Evolutionary conservation across 2,113 vertebrate species (phyloP), one percentile per base, ranked within the genome.

Genomic region (Odobenus rosmarus): DNA sequence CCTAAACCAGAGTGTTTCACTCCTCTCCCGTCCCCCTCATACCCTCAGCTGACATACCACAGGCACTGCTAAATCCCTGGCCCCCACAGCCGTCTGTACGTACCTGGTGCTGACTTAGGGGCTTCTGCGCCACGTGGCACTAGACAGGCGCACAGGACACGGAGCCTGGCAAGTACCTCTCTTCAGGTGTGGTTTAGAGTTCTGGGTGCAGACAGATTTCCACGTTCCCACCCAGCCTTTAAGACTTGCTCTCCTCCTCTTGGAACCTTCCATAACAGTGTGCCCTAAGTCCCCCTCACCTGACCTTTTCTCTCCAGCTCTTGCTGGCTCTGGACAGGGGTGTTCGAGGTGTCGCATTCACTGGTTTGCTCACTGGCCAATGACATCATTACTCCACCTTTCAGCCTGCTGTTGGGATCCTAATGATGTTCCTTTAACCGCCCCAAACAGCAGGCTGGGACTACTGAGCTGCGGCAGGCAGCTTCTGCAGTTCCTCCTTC

Each of bases 351-450:
- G 79, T 51, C 77, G 88, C 28, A 51, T 79, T 96, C 81, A 90
- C 88, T 92, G 49, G 82, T 61, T 85, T 77, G 49, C 88, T 96
- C 71, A 51, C 14, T 95, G 88, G 7, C 83, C 96, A 93, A 96
- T 53, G 71, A 82, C 77, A 16, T 95, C 61, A 80, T 96, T 80
- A 23, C 64, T 88, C 77, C 71, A 9, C 89, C 79, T 97, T 95
- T 96, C 91, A 96, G 76, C 74, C 96, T 95, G 67, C 93, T 88
- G 55, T 96, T 96, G 59, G 67, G 88, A 89, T 87, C 92, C 26
- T 88, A 93, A n/a, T 53, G 96, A 92, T 97, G 92, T 85, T 88
- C 96, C 98, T 95, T 94, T 93, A 94, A 72, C 90, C 90, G 95
- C 88, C 93, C 82, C 79, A 71, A 92, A 91, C 84, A 0, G 67